These are phyloP conservation scores for Antigone vipio DNA, from an alignment of 2,113 vertebrate genomes.

Conservation along the genomic window DNA sequence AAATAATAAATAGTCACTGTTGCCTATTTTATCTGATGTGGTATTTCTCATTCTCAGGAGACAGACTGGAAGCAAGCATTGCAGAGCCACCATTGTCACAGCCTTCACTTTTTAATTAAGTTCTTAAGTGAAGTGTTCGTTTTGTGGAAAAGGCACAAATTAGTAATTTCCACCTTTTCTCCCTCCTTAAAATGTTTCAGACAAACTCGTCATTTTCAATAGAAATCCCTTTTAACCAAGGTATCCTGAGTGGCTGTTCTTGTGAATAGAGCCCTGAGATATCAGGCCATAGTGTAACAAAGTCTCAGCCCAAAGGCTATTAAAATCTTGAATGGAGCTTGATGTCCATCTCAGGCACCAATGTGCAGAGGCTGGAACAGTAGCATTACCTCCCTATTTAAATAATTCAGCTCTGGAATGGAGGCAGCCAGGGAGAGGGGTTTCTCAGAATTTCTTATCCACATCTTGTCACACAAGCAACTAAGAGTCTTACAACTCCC, in stretches of 20 bases:
- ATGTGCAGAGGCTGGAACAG: background rate
- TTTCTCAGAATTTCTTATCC: background rate
- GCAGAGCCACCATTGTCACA: background rate
- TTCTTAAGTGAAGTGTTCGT: background rate
- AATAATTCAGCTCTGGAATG: background rate
- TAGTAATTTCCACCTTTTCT: background rate
- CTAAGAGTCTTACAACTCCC: background rate
- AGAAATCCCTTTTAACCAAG: background rate
- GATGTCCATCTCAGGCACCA: background rate
- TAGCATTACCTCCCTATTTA: background rate
- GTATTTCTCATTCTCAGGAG: background rate
- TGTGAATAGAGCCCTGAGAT: background rate
- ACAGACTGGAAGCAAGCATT: background rate
- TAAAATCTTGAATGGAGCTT: background rate
- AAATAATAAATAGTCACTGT: background rate
- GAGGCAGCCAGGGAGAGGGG: background rate
- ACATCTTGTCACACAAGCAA: background rate
- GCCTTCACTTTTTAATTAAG: background rate
- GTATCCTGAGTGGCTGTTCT: background rate
- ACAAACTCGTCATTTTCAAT: background rate
- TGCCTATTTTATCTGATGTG: background rate
- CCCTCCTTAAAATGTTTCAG: background rate
- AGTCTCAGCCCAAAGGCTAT: background rate
- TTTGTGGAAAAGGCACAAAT: background rate
- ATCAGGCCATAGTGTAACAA: background rate